These are phyloP conservation scores for Triops cancriformis DNA, from an alignment of 1,140 invertebrate species.

Conservation along the genomic window DNA sequence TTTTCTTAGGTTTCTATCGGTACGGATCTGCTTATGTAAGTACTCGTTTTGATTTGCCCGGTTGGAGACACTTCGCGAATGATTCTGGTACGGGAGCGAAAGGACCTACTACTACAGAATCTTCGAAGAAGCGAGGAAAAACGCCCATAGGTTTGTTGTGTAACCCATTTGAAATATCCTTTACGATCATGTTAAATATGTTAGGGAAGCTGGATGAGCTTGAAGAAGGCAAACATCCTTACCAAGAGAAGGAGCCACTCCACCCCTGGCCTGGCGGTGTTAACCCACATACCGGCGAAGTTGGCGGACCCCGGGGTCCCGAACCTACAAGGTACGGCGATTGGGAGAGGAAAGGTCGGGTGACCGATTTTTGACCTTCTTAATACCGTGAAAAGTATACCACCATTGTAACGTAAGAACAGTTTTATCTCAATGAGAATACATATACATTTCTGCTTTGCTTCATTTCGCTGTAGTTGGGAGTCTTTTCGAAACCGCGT, in stretches of 20 bases:
- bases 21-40: not conserved
- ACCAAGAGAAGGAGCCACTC: conserved; percentile 75
- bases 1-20: not conserved
- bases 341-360: conserved; percentile 97
- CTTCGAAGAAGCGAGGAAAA: not conserved
- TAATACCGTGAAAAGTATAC: not conserved
- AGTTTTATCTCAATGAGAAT: conserved; percentile 10
- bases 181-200: not conserved
- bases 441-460: not conserved
- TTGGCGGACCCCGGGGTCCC: conserved; percentile 88
- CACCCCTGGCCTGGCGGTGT: conserved; percentile 74
- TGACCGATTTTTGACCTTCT: conserved; percentile 75
- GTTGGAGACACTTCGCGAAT: not conserved
- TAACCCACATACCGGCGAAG: conserved; percentile 89
- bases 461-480: not conserved
- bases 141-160: not conserved
- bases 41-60: not conserved
- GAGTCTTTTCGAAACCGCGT: not conserved
- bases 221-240: conserved; percentile 58
- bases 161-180: not conserved
- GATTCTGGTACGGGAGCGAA: not conserved
- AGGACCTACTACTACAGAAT: not conserved
- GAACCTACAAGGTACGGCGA: conserved; percentile 98
- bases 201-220: conserved; percentile 57
- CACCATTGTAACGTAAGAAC: not conserved